Conservation (phyloP, 2,888 invertebrate genomes). For the Notodonta ziczac region DNA sequence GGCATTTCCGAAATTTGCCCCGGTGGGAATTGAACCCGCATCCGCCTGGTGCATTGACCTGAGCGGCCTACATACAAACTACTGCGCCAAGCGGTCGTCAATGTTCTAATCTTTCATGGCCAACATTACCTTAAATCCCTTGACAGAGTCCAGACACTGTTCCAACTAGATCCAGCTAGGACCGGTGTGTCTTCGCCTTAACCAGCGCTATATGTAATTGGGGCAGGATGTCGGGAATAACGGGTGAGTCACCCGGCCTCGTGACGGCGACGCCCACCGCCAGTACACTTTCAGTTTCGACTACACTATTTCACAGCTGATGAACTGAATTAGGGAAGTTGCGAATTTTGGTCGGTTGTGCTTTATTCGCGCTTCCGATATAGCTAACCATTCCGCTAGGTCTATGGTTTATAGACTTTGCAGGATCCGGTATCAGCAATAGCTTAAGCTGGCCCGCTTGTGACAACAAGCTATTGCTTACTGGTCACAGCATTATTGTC, state of each 20-base stretch:
- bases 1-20: too few relatives aligned
- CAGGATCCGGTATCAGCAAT: too few relatives aligned
- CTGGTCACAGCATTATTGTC: too few relatives aligned
- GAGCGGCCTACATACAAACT: too few relatives aligned
- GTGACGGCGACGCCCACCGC: slow-evolving; percentile 35
- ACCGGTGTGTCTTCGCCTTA: slow-evolving; percentile 54
- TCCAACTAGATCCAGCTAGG: slow-evolving; percentile 12
- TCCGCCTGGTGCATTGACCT: too few relatives aligned
- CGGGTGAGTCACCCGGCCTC: slow-evolving; percentile 67
- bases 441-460: too few relatives aligned
- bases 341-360: slow-evolving; percentile 13
- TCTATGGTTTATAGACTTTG: too few relatives aligned
- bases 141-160: background rate
- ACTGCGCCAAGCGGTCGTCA: too few relatives aligned
- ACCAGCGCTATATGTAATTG: slow-evolving; percentile 61
- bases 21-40: too few relatives aligned
- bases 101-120: background rate
- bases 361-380: too few relatives aligned
- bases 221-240: slow-evolving; percentile 79
- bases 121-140: slow-evolving; percentile 1
- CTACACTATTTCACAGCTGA: slow-evolving; percentile 42
- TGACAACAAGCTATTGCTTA: too few relatives aligned
- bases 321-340: slow-evolving; percentile 22
- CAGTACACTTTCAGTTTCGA: slow-evolving; percentile 46
- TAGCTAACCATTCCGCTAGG: too few relatives aligned